Base-by-base conservation (phyloP, 1,140 invertebrate species). In the Patella vulgata region DNA sequence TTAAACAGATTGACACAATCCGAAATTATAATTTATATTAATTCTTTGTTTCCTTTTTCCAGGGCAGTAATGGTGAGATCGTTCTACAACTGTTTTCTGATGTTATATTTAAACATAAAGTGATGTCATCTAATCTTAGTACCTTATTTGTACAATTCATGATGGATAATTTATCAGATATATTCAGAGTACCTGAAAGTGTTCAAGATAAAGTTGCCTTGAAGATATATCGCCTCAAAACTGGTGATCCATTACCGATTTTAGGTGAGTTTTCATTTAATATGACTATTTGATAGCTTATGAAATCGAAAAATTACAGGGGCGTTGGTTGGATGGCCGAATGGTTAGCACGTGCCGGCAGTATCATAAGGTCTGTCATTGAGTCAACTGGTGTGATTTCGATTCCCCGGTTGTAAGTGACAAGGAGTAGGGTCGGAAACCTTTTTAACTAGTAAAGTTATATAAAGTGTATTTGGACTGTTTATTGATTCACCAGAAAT, bases 81-180 rank as follows among this genome's bases (percentile, higher is more conserved):
- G 62, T 74, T 0, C 40, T 75, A 40, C 63, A 63, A 4, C 67
- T 54, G 0, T 74, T 79, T 50, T 74, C 73, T 11, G 67, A 73
- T 48, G 55, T 44, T 31, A 74, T 81, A 43, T 63, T 81, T n/a
- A 65, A 71, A 21, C 73, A 79, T 68, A 74, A 74, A 47, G 59
- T 81, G 43, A 42, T 79, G 39, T 67, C 77, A 31, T 64, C 67
- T 28, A 69, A 71, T 53, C 70, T 79, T 30, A 67, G 75, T 6
- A 61, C 69, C 14, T 61, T 78, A 39, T 55, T 84, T 14, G 72
- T 82, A n/a, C 65, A 72, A 23, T 82, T 83, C 59, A 67, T 85
- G 64, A 57, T 85, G 54, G 74, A 80, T 43, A 72, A 83, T 58
- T 60, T 73, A 43, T 60, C 71, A 30, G 60, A 65, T 11, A 62